A percentile compares a stretch with the other conserved stretches of the same genome.
phyloP scores from a whole-genome alignment of 2,888 invertebrate genomes.

The Creontiades dilutus region DNA sequence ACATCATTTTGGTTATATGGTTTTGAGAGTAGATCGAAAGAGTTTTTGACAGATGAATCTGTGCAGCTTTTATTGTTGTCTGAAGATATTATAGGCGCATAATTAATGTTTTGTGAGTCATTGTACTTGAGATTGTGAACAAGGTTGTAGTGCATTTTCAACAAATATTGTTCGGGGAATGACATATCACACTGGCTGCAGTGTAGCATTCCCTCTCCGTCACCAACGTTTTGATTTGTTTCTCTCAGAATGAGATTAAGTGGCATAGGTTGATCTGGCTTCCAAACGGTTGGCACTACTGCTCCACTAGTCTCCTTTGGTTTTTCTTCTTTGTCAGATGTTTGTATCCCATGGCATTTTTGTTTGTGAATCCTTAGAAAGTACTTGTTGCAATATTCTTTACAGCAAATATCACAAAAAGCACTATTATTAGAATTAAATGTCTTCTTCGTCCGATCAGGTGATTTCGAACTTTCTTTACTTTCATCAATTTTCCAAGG shows the following conservation, averaged over 20 bases:
- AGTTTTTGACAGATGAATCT: slow-evolving; percentile 2
- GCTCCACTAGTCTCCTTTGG: slow-evolving; percentile 63
- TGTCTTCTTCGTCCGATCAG: slow-evolving; percentile 69
- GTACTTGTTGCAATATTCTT: slow-evolving; percentile 95
- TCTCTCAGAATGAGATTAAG: slow-evolving; percentile 75
- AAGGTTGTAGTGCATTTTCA: slow-evolving; percentile 74
- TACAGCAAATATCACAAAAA: slow-evolving; percentile 94
- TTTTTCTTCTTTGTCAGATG: slow-evolving; percentile 78
- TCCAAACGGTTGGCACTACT: slow-evolving; percentile 64
- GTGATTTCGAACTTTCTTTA: slow-evolving; percentile 73
- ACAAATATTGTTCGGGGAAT: slow-evolving; percentile 73
- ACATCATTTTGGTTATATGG: slow-evolving; percentile 38
- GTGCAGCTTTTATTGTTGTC: slow-evolving; percentile 47
- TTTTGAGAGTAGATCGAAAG: slow-evolving; percentile 29
- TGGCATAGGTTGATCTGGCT: slow-evolving; percentile 74
- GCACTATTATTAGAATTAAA: slow-evolving; percentile 81
- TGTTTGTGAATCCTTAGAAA: slow-evolving; percentile 94
- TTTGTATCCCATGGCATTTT: slow-evolving; percentile 90
- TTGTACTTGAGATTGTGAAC: slow-evolving; percentile 67
- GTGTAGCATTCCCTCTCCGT: slow-evolving; percentile 70
- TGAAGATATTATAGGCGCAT: neutral
- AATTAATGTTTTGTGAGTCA: slow-evolving; percentile 40
- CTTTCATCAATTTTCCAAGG: slow-evolving; percentile 73
- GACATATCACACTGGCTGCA: slow-evolving; percentile 74
- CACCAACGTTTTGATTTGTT: slow-evolving; percentile 72